Conservation (phyloP, 2,888 invertebrate species). For the Eupeodes latifasciatus region DNA sequence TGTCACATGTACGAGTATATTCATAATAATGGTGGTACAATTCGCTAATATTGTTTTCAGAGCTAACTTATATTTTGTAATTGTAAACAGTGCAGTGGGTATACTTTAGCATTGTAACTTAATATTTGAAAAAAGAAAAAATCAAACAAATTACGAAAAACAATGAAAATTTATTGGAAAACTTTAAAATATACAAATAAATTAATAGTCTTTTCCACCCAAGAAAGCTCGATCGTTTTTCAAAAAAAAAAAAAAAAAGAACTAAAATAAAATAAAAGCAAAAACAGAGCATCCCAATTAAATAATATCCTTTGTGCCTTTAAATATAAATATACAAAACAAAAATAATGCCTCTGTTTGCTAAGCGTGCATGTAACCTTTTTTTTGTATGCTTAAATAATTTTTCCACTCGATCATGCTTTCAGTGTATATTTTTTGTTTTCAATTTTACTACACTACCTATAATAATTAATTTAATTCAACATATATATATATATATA, state of each 20-base stretch:
- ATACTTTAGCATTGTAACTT: slow-evolving; percentile 9
- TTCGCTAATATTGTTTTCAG: slow-evolving; percentile 3
- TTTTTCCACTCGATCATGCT: slow-evolving; percentile 46
- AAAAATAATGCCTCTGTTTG: slow-evolving; percentile 40
- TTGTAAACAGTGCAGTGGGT: slow-evolving; percentile 22
- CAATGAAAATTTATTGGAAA: slow-evolving; percentile 34
- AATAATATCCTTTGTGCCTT: slow-evolving; percentile 25
- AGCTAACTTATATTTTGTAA: slow-evolving; percentile 7
- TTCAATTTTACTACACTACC: slow-evolving; percentile 21
- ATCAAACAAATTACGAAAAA: background rate
- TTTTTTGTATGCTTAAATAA: slow-evolving; percentile 41
- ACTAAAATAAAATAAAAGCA: too few relatives aligned
- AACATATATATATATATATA: background rate
- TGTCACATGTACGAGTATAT: slow-evolving; percentile 31
- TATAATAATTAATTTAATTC: background rate
- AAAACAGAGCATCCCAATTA: slow-evolving; percentile 29
- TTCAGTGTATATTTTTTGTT: slow-evolving; percentile 42
- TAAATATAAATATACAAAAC: background rate
- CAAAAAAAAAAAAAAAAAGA: too few relatives aligned
- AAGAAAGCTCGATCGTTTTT: slow-evolving; percentile 40
- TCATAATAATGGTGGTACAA: slow-evolving; percentile 26
- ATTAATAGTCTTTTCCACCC: background rate
- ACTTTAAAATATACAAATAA: slow-evolving; percentile 37
- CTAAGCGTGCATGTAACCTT: slow-evolving; percentile 39
- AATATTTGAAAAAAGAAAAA: background rate